Evolutionary conservation across 2,797 vertebrate genomes (phyloP), one percentile per base, ranked within the genome.

Genomic region (Argyrosomus regius): DNA sequence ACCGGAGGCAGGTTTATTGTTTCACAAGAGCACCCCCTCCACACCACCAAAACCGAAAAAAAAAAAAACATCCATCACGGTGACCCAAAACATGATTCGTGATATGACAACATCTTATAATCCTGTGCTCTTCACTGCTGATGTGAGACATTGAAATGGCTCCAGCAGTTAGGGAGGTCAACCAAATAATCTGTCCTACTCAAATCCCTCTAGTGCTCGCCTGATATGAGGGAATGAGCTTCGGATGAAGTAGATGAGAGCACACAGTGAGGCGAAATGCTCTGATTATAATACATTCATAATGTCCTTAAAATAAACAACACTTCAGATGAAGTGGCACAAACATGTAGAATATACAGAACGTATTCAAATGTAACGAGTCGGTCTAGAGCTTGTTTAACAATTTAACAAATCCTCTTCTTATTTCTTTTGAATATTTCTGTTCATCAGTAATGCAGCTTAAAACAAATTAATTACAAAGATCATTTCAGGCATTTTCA

Each of bases 101-200:
- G 77, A 87, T 86, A 85, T 75, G 86, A 90, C 86, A 88, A 79
- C 67, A 77, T 74, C 71, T 87, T 73, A 70, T 77, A 82, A 88
- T 89, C 75, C 65, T 7, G 72, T 10, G 5, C 83, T 73, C 54
- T 67, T 81, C 73, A n/a, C 71, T 46, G 76, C 82, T 75, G 84
- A 88, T 66, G 82, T 22, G 75, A 77, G 70, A 77, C 26, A 68
- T 12, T 73, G 75, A 82, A 77, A 80, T 53, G 57, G 72, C 78
- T 78, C 52, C 63, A 77, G 82, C 64, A 54, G 72, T 80, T 3
- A 68, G 70, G 46, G 72, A 81, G 77, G 84, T 88, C 83, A 86
- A 87, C 74, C 85, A 86, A 78, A 87, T 89, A 87, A 91, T 90
- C 89, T 80, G 84, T 80, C 58, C 66, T 6, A 50, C 78, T 87